Evolutionary conservation across 2,888 invertebrate species (phyloP).

Genomic region (Drosophila mettleri): DNA sequence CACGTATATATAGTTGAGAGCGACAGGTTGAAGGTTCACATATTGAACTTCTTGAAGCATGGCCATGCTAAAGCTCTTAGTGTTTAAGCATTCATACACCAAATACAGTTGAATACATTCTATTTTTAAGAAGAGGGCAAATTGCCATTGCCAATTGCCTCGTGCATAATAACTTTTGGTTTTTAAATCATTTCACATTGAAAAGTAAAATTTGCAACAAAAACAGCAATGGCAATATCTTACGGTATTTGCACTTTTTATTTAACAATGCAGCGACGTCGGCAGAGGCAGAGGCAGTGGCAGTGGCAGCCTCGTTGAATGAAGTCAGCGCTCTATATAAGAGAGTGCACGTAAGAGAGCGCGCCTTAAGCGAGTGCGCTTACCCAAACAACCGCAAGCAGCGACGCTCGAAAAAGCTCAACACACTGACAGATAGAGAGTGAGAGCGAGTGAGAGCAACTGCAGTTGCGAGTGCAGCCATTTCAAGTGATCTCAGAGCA

Average conservation of each 20-base stretch:
- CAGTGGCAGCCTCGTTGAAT: conserved; percentile 45
- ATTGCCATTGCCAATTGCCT: conserved; percentile 45
- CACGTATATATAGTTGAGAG: background rate
- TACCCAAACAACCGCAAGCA: conserved; percentile 22
- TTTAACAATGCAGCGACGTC: conserved; percentile 61
- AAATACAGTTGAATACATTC: conserved; percentile 3
- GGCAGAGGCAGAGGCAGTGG: conserved; percentile 35
- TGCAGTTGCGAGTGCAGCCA: conserved; percentile 49
- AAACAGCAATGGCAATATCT: conserved; percentile 47
- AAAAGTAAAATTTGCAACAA: conserved; percentile 68
- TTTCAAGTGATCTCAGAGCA: conserved; percentile 66
- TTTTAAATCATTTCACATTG: conserved; percentile 71
- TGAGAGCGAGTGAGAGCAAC: background rate
- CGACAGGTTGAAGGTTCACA: conserved; percentile 48
- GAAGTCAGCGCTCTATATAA: conserved; percentile 48
- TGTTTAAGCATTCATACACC: conserved; percentile 1
- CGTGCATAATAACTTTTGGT: conserved; percentile 60
- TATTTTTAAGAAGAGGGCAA: background rate
- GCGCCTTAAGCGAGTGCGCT: conserved; percentile 15
- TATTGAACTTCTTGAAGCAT: conserved; percentile 46
- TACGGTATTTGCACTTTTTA: conserved; percentile 77
- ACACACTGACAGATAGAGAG: background rate
- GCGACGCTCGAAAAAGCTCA: conserved; percentile 37
- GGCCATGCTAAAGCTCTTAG: conserved; percentile 27
- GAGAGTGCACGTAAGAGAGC: conserved; percentile 26